A percentile compares a stretch with the other conserved stretches of the same genome.
Evolutionary conservation across 2,797 vertebrate genomes (phyloP).

Genomic region (Sylvia borin): DNA sequence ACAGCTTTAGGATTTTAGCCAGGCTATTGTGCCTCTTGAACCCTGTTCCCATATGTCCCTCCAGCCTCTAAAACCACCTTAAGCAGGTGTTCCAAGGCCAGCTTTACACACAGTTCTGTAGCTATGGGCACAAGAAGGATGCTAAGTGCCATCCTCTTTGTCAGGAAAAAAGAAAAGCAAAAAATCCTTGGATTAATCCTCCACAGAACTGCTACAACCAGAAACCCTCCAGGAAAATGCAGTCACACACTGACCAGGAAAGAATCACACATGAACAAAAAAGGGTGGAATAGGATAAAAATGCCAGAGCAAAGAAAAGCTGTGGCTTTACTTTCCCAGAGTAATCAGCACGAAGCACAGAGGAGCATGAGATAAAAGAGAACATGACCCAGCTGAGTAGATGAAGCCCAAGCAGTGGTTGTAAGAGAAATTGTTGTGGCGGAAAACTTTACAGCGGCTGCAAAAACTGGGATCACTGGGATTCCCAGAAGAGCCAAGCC

Average conservation of each 20-base stretch:
- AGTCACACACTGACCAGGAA: accelerated
- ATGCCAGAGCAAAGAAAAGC: background rate
- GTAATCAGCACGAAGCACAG: background rate
- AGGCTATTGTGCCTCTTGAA: background rate
- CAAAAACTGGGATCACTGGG: background rate
- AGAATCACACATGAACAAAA: background rate
- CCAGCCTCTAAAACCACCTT: background rate
- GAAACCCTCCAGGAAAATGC: background rate
- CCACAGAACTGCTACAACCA: background rate
- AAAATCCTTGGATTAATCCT: background rate
- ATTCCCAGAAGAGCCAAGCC: background rate
- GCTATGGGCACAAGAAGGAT: background rate
- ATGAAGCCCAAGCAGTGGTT: background rate
- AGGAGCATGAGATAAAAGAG: background rate
- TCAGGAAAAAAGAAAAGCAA: background rate
- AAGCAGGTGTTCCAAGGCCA: background rate
- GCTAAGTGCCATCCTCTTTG: background rate
- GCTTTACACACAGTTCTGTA: background rate
- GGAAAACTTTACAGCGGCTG: background rate
- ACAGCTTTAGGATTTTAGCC: background rate
- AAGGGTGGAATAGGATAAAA: background rate
- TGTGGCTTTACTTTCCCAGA: background rate
- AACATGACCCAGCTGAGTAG: accelerated
- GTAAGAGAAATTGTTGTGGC: background rate
- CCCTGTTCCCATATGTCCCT: background rate